Conservation (phyloP, 2,113 vertebrate species). For the Corythoichthys haematopterus region DNA sequence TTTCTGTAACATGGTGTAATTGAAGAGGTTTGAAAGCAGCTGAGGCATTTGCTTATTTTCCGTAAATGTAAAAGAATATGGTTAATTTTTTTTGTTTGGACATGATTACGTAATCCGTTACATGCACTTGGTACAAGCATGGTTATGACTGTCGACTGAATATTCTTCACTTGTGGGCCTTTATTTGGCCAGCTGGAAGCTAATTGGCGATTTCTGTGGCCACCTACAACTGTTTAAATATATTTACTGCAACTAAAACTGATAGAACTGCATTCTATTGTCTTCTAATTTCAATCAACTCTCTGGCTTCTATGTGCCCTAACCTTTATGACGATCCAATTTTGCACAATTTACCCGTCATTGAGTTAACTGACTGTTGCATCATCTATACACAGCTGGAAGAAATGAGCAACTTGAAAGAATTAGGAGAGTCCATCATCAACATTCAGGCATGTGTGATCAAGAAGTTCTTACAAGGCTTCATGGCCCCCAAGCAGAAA, state of each 20-base stretch:
- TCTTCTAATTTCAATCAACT: not conserved
- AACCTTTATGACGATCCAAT: not conserved
- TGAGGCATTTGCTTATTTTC: too few species aligned
- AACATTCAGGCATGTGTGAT: slow-evolving; percentile 89
- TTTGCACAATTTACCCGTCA: not conserved
- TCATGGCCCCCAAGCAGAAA: slow-evolving; percentile 96
- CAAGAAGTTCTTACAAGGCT: slow-evolving; percentile 97
- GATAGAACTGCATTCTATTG: not conserved
- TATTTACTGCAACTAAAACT: not conserved
- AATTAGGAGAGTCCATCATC: slow-evolving; percentile 91
- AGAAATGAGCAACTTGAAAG: slow-evolving; percentile 82
- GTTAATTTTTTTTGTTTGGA: too few species aligned
- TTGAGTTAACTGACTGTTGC: not conserved
- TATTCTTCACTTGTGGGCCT: too few species aligned
- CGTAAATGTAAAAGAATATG: too few species aligned
- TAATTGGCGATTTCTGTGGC: not conserved
- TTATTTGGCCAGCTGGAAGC: too few species aligned
- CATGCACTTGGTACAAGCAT: too few species aligned
- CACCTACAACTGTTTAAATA: not conserved
- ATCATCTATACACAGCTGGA: slow-evolving; percentile 70
- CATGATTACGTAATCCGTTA: too few species aligned
- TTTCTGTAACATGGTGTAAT: too few species aligned
- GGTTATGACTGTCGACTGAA: too few species aligned
- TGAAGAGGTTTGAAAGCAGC: too few species aligned
- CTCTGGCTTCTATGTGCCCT: not conserved